Percentiles rank a stretch among this genome's conserved stretches.
Conservation (phyloP, 2,797 vertebrate species). For the Denticeps clupeoides region DNA sequence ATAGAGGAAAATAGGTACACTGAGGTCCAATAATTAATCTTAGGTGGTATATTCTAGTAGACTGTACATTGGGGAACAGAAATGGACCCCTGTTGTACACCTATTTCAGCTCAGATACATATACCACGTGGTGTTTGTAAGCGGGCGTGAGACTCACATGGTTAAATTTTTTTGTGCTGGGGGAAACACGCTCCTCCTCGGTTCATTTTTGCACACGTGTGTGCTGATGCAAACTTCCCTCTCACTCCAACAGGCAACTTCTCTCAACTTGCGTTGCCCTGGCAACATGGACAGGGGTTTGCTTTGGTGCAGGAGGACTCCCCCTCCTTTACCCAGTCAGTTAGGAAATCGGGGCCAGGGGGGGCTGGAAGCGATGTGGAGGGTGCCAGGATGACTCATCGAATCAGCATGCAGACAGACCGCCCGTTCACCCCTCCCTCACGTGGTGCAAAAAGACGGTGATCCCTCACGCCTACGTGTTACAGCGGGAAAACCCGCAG, state of each 20-base stretch:
- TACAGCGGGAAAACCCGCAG: neutral
- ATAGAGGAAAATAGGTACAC: too few species aligned
- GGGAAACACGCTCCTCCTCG: too few species aligned
- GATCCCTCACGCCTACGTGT: conserved; percentile 1
- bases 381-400: conserved; percentile 7
- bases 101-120: too few species aligned
- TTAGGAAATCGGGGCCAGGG: conserved; percentile 1
- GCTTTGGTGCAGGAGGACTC: conserved; percentile 24
- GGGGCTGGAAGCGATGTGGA: conserved; percentile 1
- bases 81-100: too few species aligned
- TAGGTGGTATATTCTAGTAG: too few species aligned
- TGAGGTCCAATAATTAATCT: too few species aligned
- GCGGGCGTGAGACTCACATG: too few species aligned
- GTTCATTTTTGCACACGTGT: too few species aligned
- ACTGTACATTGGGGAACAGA: too few species aligned
- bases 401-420: conserved; percentile 14
- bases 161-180: too few species aligned
- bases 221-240: conserved; percentile 13
- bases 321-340: conserved; percentile 20
- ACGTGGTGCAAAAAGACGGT: neutral
- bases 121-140: too few species aligned
- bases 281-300: conserved; percentile 21
- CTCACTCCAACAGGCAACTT: conserved; percentile 14
- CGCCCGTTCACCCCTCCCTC: conserved; percentile 1
- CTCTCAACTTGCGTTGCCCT: conserved; percentile 21